These are phyloP conservation scores for Myrmophylax atrothorax DNA, from an alignment of 2,113 vertebrate genomes.

Conservation along the genomic window DNA sequence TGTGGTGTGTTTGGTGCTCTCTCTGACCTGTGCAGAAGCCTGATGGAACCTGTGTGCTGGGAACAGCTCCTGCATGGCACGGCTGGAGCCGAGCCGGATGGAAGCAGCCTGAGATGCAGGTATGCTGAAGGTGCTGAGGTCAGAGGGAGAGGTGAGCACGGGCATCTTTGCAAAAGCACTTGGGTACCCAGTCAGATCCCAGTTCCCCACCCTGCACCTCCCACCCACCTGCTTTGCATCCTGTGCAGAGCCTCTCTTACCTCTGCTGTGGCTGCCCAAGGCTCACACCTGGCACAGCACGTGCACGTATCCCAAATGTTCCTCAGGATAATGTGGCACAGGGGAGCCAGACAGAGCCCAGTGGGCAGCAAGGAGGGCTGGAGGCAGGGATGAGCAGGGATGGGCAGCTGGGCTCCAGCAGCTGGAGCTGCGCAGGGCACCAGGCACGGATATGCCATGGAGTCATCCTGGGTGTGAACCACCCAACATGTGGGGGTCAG, in stretches of 20 bases:
- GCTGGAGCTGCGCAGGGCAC: neutral
- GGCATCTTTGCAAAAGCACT: neutral
- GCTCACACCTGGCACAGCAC: neutral
- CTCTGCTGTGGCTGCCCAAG: neutral
- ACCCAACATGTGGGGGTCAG: neutral
- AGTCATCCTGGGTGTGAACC: neutral
- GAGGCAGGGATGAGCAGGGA: neutral
- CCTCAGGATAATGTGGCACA: accelerated
- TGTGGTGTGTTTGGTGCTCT: neutral
- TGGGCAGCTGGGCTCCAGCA: neutral
- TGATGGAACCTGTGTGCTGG: neutral
- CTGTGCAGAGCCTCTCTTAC: neutral
- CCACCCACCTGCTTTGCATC: neutral
- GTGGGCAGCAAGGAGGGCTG: accelerated
- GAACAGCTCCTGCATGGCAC: neutral
- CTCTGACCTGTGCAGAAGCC: neutral
- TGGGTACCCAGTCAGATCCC: neutral
- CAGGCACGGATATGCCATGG: accelerated
- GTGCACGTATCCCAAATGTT: neutral
- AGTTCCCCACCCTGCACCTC: neutral
- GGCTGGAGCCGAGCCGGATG: neutral
- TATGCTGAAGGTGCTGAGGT: neutral
- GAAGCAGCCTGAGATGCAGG: neutral
- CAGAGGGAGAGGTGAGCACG: accelerated
- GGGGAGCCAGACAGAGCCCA: neutral